Conservation (phyloP, 2,797 vertebrate species). For the Siniperca obscura region DNA sequence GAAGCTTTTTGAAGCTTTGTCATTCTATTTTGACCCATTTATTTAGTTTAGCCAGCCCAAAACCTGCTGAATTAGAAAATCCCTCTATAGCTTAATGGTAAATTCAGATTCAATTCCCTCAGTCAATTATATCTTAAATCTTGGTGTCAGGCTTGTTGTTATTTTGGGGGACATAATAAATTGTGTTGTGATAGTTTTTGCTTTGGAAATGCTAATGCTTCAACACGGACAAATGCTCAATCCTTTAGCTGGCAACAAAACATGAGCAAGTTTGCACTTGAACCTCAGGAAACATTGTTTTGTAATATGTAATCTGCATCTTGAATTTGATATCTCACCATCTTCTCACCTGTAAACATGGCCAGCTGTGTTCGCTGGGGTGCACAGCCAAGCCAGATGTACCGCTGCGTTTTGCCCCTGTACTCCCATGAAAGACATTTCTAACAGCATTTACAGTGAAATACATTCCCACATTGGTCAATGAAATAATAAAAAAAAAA, state of each 20-base stretch:
- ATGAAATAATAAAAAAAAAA: background rate
- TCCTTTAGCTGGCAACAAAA: background rate
- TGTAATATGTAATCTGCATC: background rate
- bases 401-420: background rate
- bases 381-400: background rate
- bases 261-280: background rate
- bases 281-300: background rate
- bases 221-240: background rate
- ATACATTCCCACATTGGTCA: background rate
- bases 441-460: background rate
- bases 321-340: background rate
- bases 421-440: background rate
- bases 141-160: rapidly evolving
- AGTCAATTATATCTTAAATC: background rate
- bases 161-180: background rate
- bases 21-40: background rate
- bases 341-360: background rate
- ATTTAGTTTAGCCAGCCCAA: background rate
- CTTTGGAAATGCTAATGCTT: background rate
- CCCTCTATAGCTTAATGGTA: background rate
- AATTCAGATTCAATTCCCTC: background rate
- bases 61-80: background rate
- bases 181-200: background rate
- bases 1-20: background rate
- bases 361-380: background rate